Evolutionary conservation across 2,113 vertebrate genomes (phyloP), one percentile per base, ranked within the genome.

Genomic region (Murina feae): DNA sequence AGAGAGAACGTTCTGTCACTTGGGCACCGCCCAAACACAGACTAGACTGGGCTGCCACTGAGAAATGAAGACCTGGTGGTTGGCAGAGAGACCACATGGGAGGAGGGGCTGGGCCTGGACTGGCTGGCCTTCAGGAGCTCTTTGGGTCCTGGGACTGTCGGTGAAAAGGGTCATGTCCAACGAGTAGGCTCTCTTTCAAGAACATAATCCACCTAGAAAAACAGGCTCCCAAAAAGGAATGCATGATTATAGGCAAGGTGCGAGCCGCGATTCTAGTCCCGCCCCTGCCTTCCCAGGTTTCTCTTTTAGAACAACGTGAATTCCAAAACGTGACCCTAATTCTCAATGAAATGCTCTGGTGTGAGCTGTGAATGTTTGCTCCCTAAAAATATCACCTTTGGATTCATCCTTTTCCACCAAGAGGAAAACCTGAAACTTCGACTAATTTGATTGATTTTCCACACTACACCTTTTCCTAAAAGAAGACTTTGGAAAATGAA

Each of bases 171-270:
- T 87, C 65, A 12, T 0, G 12, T n/a, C 68, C n/a, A n/a, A n/a
- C n/a, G n/a, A n/a, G 75, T 6, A 0, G 8, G 66, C 39, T 83
- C 94, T 95, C 95, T 92, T 96, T 93, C 93, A 82, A 93, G 95
- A 93, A 82, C 8, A 55, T 6, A 65, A 53, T 82, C 47, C 68
- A 74, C 92, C 39, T 71, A 86, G 78, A 93, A 91, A 95, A 93
- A 84, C 8, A 75, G 82, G 37, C 63, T 90, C 69, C 93, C 69
- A 18, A 92, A 93, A 78, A 42, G 49, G n/a, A 88, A 88, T 42
- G 13, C 39, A 7, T 93, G 75, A 93, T 97, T 93, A 88, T 1
- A 86, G 93, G 72, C 68, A 72, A 69, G 23, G 75, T 3, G 30
- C 23, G 53, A 86, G 71, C 58, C 69, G 23, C 30, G 75, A 69